Conservation (phyloP, 2,113 vertebrate genomes). For the Rhea americana region DNA sequence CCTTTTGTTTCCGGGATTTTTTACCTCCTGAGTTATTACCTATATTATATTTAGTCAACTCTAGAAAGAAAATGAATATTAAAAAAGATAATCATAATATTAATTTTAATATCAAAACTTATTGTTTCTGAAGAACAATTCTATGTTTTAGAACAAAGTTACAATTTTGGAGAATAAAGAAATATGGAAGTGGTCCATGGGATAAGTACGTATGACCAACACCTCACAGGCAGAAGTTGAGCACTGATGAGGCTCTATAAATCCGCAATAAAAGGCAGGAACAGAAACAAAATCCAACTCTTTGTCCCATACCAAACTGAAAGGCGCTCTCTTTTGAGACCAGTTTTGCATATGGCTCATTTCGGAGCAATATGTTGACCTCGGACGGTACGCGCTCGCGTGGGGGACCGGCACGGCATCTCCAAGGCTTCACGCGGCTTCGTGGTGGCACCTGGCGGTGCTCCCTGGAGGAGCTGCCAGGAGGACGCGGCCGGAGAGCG, state of each 20-base stretch:
- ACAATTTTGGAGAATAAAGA: not conserved
- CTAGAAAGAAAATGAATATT: not conserved
- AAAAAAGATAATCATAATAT: fast-evolving
- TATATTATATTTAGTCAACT: not conserved
- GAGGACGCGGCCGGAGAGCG: not conserved
- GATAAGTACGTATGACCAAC: fast-evolving
- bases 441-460: slow-evolving; percentile 63
- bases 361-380: too few relatives aligned
- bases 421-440: slow-evolving; percentile 66
- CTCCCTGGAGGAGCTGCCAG: slow-evolving; percentile 62
- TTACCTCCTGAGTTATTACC: not conserved
- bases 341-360: slow-evolving; percentile 60
- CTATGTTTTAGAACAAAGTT: not conserved
- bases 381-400: not conserved
- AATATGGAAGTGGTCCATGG: not conserved
- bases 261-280: not conserved
- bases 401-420: slow-evolving; percentile 63
- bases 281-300: too few relatives aligned
- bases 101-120: not conserved
- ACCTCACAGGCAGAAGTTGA: not conserved
- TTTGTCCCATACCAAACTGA: not conserved
- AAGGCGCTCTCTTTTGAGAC: not conserved
- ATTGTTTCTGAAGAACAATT: not conserved
- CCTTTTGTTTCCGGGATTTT: not conserved
- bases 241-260: fast-evolving